Conservation (phyloP, 2,888 invertebrate species). For the Drosophila borborema region DNA sequence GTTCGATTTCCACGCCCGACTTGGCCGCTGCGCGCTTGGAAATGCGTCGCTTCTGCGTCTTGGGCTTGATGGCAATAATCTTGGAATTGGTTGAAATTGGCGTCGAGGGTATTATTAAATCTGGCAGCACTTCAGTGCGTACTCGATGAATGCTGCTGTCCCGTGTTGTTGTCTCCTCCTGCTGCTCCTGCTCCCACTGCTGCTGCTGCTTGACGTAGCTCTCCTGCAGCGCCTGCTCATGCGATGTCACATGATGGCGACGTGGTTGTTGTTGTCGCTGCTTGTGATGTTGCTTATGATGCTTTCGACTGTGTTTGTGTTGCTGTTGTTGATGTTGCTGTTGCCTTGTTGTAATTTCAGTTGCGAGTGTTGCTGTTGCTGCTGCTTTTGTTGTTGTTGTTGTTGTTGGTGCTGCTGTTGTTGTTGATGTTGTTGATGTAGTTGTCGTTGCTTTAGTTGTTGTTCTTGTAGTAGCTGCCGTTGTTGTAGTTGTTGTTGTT, state of each 20-base stretch:
- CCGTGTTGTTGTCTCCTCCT: constrained; percentile 74
- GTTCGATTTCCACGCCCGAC: constrained; percentile 81
- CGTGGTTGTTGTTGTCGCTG: constrained; percentile 50
- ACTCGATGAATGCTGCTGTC: constrained; percentile 85
- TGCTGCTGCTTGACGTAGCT: constrained; percentile 53
- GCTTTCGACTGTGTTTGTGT: constrained; percentile 35
- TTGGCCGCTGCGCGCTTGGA: constrained; percentile 66
- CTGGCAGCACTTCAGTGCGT: constrained; percentile 83
- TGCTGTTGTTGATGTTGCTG: constrained; percentile 37
- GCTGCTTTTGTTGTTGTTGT: constrained; percentile 26
- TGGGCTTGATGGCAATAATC: constrained; percentile 85
- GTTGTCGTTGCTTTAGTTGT: constrained; percentile 25
- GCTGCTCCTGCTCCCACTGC: constrained; percentile 52
- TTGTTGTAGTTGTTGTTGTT: constrained; percentile 22
- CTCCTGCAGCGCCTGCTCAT: constrained; percentile 59
- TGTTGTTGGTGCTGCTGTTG: constrained; percentile 25
- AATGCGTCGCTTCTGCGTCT: constrained; percentile 70
- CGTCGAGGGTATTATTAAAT: constrained; percentile 82
- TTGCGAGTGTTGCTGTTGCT: constrained; percentile 32
- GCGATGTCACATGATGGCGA: constrained; percentile 62
- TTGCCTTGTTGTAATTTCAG: constrained; percentile 35
- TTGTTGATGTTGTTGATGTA: constrained; percentile 23
- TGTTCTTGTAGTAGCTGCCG: constrained; percentile 23
- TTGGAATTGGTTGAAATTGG: constrained; percentile 84
- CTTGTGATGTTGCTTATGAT: constrained; percentile 48